Percentiles rank a stretch among this genome's conserved stretches.
Evolutionary conservation across 2,888 invertebrate genomes (phyloP).

Genomic region (Aleiodes alternator): DNA sequence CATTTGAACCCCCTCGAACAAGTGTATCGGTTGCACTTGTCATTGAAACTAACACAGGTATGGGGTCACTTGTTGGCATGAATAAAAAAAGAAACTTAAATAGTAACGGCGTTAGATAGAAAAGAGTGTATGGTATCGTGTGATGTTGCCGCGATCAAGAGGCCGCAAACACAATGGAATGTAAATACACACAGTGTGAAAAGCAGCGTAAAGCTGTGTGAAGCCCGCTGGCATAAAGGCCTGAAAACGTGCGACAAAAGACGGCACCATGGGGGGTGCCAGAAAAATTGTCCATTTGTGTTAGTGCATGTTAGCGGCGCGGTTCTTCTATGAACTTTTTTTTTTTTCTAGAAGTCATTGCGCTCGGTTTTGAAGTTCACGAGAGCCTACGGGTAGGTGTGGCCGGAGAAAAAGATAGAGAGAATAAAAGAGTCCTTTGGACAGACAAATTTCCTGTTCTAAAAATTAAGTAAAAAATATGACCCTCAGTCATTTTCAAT

Average conservation of each 20-base stretch:
- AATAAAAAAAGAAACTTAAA: conserved; percentile 22
- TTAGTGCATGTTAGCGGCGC: conserved; percentile 25
- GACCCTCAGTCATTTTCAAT: background rate
- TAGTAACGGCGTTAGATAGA: conserved; percentile 12
- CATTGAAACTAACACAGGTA: background rate
- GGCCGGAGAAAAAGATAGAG: background rate
- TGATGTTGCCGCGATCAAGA: conserved; percentile 35
- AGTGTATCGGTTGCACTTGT: conserved; percentile 32
- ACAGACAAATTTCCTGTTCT: conserved; percentile 20
- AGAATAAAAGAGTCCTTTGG: conserved; percentile 12
- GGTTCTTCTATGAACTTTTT: conserved; percentile 42
- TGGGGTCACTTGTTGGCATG: conserved; percentile 28
- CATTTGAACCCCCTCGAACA: conserved; percentile 6
- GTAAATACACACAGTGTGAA: conserved; percentile 19
- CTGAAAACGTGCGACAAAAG: conserved; percentile 22
- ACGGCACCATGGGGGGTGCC: conserved; percentile 21
- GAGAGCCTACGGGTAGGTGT: conserved; percentile 19
- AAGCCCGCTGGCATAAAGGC: background rate
- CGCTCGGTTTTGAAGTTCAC: conserved; percentile 27
- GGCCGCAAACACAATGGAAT: conserved; percentile 12
- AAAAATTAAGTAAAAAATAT: background rate
- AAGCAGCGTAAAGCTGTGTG: conserved; percentile 9
- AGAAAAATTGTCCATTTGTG: conserved; percentile 27
- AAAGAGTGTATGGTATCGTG: background rate
- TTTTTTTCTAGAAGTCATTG: conserved; percentile 35